Evolutionary conservation across 2,888 invertebrate genomes (phyloP).

Genomic region (Anarsia innoxiella): DNA sequence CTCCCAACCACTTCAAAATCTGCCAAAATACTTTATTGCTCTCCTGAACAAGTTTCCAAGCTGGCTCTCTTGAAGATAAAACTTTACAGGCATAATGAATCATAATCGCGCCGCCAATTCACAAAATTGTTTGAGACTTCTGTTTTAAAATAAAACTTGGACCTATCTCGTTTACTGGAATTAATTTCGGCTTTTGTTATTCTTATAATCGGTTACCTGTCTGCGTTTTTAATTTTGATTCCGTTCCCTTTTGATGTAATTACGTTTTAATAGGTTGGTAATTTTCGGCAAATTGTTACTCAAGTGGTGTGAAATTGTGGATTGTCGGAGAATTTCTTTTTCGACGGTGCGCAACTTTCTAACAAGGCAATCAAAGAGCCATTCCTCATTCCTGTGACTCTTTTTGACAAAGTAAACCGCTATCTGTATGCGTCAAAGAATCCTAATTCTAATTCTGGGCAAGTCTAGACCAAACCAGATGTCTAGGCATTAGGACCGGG

Average conservation of each 20-base stretch:
- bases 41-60: constrained; percentile 55
- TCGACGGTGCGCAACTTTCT: background rate
- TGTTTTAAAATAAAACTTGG: constrained; percentile 63
- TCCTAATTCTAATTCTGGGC: constrained; percentile 25
- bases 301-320: constrained; percentile 10
- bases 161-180: constrained; percentile 55
- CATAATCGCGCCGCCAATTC: constrained; percentile 67
- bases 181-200: constrained; percentile 62
- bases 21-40: constrained; percentile 73
- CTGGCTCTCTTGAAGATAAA: constrained; percentile 58
- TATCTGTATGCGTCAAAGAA: constrained; percentile 15
- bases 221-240: constrained; percentile 47
- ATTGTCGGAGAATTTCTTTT: background rate
- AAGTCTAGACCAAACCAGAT: constrained; percentile 26
- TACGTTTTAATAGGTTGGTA: constrained; percentile 24
- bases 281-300: constrained; percentile 10
- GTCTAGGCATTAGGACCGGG: constrained; percentile 42
- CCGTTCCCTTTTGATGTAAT: constrained; percentile 30
- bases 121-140: constrained; percentile 64
- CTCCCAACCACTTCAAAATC: constrained; percentile 63
- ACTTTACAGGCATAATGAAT: constrained; percentile 73
- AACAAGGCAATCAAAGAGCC: background rate
- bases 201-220: constrained; percentile 58
- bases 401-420: background rate
- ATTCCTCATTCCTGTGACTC: background rate